These are phyloP conservation scores for Mormoops blainvillei DNA, from an alignment of 2,113 vertebrate genomes.

Conservation along the genomic window DNA sequence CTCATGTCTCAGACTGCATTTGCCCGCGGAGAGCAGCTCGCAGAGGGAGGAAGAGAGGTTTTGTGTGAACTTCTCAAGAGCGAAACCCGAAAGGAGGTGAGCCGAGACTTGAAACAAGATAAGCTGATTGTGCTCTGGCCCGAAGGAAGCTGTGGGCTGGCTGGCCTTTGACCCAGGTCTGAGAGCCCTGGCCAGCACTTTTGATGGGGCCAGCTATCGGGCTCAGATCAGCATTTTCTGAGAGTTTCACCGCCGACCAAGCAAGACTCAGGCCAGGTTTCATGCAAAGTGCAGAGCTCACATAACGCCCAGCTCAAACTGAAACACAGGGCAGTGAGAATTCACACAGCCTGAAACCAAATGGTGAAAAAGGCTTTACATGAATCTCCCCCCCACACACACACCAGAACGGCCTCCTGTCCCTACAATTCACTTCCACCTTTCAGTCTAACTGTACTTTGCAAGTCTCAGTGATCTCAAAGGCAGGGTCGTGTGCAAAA, in stretches of 20 bases:
- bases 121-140: constrained; percentile 9
- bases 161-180: constrained; percentile 10
- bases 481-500: neutral
- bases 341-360: constrained; percentile 71
- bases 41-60: neutral
- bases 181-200: constrained; percentile 34
- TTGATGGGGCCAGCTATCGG: constrained; percentile 31
- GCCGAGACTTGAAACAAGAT: constrained; percentile 40
- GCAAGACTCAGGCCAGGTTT: neutral
- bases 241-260: neutral
- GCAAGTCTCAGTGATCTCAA: neutral
- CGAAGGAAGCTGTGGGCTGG: constrained; percentile 52
- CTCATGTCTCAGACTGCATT: neutral
- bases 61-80: constrained; percentile 42
- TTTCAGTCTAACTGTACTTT: fast-evolving
- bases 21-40: neutral
- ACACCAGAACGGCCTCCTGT: neutral
- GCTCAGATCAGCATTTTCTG: constrained; percentile 55
- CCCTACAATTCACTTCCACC: fast-evolving
- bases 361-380: fast-evolving
- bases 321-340: constrained; percentile 53
- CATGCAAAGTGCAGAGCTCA: neutral
- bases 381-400: neutral
- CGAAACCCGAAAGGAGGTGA: constrained; percentile 42
- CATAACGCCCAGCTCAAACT: constrained; percentile 63